A percentile compares a stretch with the other conserved stretches of the same genome.
Evolutionary conservation across 2,113 vertebrate species (phyloP).

Genomic region (Cryptotis parvus): DNA sequence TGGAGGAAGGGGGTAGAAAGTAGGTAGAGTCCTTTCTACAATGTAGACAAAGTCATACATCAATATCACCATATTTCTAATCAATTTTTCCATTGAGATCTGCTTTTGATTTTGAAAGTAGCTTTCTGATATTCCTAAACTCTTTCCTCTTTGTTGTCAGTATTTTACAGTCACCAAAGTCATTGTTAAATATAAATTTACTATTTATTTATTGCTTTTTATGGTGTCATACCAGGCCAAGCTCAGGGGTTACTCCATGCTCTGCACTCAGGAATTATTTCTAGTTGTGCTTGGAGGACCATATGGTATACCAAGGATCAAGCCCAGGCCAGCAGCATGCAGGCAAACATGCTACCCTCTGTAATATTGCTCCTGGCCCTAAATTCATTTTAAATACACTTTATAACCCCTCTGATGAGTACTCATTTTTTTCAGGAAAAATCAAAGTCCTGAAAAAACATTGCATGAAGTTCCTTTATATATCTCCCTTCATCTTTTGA

Average conservation of each 20-base stretch:
- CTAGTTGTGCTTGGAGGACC: too few relatives aligned
- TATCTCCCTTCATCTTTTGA: not conserved
- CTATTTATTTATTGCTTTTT: too few relatives aligned
- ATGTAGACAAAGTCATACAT: not conserved
- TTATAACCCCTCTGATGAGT: not conserved
- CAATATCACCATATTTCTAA: not conserved
- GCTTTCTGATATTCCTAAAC: not conserved
- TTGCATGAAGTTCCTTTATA: not conserved
- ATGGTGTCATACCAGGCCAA: too few relatives aligned
- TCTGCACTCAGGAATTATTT: too few relatives aligned
- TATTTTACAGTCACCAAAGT: not conserved
- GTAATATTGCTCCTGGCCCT: too few relatives aligned
- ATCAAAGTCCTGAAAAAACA: not conserved
- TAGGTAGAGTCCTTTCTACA: too few relatives aligned
- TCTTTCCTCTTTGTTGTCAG: not conserved
- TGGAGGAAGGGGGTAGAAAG: too few relatives aligned
- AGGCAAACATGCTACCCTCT: too few relatives aligned
- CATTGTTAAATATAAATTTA: slow-evolving; percentile 19
- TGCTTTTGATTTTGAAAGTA: not conserved
- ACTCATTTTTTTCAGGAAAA: not conserved
- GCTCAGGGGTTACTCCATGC: too few relatives aligned
- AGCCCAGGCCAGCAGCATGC: too few relatives aligned
- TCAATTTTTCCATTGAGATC: not conserved
- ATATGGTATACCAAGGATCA: too few relatives aligned
- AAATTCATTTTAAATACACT: too few relatives aligned